Conservation (phyloP, 2,888 invertebrate species). For the Plusia festucae region DNA sequence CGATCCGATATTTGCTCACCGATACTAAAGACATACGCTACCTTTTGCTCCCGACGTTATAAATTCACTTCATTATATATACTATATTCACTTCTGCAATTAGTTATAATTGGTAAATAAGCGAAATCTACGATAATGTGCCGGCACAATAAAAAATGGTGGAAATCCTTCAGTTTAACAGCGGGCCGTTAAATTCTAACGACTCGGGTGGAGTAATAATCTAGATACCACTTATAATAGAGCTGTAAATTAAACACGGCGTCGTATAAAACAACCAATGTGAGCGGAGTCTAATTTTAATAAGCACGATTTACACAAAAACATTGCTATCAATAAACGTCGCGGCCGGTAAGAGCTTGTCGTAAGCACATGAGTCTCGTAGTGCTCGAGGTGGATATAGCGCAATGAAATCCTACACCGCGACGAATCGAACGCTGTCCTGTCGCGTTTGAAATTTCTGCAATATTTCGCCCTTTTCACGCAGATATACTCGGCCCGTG, state of each 20-base stretch:
- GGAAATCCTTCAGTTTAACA: constrained; percentile 67
- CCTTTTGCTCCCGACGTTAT: constrained; percentile 66
- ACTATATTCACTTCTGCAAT: constrained; percentile 54
- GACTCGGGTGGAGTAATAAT: constrained; percentile 62
- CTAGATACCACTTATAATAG: constrained; percentile 61
- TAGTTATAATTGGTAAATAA: constrained; percentile 60
- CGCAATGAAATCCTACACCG: constrained; percentile 88
- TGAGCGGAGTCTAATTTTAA: constrained; percentile 77
- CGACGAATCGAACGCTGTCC: constrained; percentile 88
- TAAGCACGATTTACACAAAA: constrained; percentile 75
- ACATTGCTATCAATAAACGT: constrained; percentile 84
- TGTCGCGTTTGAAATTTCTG: constrained; percentile 88
- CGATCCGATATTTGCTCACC: constrained; percentile 73
- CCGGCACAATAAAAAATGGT: constrained; percentile 45
- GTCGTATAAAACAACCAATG: constrained; percentile 64
- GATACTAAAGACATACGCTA: constrained; percentile 71
- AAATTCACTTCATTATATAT: no score
- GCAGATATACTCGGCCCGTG: constrained; percentile 86
- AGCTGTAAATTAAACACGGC: constrained; percentile 65
- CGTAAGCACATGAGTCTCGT: constrained; percentile 78
- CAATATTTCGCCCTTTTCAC: constrained; percentile 89
- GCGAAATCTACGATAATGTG: constrained; percentile 37
- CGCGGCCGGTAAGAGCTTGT: constrained; percentile 70
- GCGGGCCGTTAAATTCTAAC: constrained; percentile 67
- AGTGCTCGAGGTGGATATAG: constrained; percentile 74